Evolutionary conservation across 2,888 invertebrate genomes (phyloP), one percentile per base, ranked within the genome.

Genomic region (Eupithecia insigniata): DNA sequence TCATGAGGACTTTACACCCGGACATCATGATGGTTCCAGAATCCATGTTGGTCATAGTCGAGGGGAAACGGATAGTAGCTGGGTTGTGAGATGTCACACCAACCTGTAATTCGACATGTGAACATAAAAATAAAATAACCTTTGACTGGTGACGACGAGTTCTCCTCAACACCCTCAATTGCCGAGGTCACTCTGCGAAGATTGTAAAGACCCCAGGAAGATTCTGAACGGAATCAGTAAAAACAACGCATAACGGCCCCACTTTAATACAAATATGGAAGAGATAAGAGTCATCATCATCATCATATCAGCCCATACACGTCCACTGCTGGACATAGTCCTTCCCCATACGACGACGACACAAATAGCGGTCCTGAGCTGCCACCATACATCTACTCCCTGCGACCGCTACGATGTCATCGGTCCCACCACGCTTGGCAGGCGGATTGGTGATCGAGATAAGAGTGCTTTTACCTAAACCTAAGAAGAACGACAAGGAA

Each of bases 1-100:
- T 99, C 3, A 98, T 97, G n/a, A 99, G 94, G 81, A 99, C 98
- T 71, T 99, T 99, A 92, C 98, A 98, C 0, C 99, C 99, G 26
- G 99, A 99, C 99, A 99, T 99, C 97, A 98, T 98, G 43, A 98
- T 97, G 1, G 98, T 98, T 12, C 98, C 96, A 32, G 97, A 96
- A 72, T 98, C 96, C 97, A 99, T 97, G 88, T 99, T 99, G 0
- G 99, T 99, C 98, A 99, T 99, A 2, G 99, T 99, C 0, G 99
- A 98, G 3, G 99, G 99, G 89, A 99, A 99, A 74, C 98, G 97
- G 72, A 99, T 95, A 0, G 96, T 96, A 1, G 96, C 96, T 3
- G 99, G 99, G 90, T 98, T 98, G 86, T 99, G 99, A 16, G 98
- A 97, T 0, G 99, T 99, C 12, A 99, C 97, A 46, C 98, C 99